phyloP scores from a whole-genome alignment of 1,140 invertebrate genomes.

The Pseudomyrmex sp. region DNA sequence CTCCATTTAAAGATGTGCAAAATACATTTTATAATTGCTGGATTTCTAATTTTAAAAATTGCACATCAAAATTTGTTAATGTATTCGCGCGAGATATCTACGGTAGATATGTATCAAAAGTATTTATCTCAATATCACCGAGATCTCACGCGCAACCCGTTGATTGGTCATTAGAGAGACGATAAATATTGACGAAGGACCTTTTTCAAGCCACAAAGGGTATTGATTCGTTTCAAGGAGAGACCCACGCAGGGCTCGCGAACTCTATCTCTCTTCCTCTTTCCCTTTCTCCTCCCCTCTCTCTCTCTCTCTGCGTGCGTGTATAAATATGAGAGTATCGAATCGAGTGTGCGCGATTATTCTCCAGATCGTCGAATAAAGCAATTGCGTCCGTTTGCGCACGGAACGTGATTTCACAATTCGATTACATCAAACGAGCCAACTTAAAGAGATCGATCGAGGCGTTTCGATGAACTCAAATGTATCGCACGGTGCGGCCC shows the following conservation, averaged over 20 bases:
- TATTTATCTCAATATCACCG: too few relatives aligned
- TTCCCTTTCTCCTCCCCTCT: background rate
- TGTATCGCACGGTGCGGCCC: conserved; percentile 8
- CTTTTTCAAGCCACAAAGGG: conserved; percentile 54
- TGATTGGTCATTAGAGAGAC: conserved; percentile 41
- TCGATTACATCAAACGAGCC: conserved; percentile 1
- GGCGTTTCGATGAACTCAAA: conserved; percentile 22
- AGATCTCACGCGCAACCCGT: conserved; percentile 9
- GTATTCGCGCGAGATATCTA: too few relatives aligned
- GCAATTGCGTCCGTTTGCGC: conserved; percentile 1
- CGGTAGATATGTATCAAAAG: too few relatives aligned
- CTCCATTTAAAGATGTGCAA: too few relatives aligned
- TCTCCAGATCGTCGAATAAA: conserved; percentile 23
- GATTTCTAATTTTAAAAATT: background rate
- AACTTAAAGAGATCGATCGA: background rate
- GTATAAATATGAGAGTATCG: conserved; percentile 66
- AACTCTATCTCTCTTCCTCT: conserved; percentile 28
- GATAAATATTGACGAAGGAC: conserved; percentile 64
- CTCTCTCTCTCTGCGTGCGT: conserved; percentile 12
- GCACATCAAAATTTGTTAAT: too few relatives aligned
- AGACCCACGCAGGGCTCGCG: conserved; percentile 62
- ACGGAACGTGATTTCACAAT: background rate
- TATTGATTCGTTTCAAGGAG: conserved; percentile 71
- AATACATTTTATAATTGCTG: background rate
- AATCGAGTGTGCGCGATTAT: conserved; percentile 65